Percentiles rank a stretch among this genome's conserved stretches.
Conservation (phyloP, 2,888 invertebrate species). For the Melipona bicolor region DNA sequence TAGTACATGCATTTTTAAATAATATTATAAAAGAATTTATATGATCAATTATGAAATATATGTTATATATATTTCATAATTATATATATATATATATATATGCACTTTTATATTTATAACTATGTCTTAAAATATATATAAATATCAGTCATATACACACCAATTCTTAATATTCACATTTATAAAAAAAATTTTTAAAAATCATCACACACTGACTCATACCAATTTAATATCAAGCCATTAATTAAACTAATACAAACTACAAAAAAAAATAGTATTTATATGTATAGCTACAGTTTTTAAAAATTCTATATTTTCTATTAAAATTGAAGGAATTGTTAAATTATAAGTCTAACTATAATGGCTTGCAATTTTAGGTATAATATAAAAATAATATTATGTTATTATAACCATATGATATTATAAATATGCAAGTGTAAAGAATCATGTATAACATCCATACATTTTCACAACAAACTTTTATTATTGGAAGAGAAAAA, state of each 20-base stretch:
- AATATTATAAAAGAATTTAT: conserved; percentile 19
- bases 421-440: conserved; percentile 20
- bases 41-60: conserved; percentile 13
- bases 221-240: conserved; percentile 47
- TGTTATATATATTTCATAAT: conserved; percentile 18
- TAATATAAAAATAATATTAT: conserved; percentile 33
- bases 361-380: conserved; percentile 25
- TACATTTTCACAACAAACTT: conserved; percentile 5
- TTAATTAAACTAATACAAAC: conserved; percentile 32
- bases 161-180: conserved; percentile 23
- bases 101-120: conserved; percentile 33
- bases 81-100: background rate
- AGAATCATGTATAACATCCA: conserved; percentile 31
- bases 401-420: conserved; percentile 16
- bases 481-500: background rate
- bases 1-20: conserved; percentile 7
- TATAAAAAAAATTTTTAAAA: conserved; percentile 12
- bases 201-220: conserved; percentile 50
- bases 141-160: background rate
- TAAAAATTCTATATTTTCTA: conserved; percentile 26
- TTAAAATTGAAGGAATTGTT: conserved; percentile 35
- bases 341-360: conserved; percentile 18
- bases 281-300: conserved; percentile 11
- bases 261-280: conserved; percentile 30
- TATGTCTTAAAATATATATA: conserved; percentile 22